Conservation (phyloP, 2,888 invertebrate species). For the Leptothorax acervorum region DNA sequence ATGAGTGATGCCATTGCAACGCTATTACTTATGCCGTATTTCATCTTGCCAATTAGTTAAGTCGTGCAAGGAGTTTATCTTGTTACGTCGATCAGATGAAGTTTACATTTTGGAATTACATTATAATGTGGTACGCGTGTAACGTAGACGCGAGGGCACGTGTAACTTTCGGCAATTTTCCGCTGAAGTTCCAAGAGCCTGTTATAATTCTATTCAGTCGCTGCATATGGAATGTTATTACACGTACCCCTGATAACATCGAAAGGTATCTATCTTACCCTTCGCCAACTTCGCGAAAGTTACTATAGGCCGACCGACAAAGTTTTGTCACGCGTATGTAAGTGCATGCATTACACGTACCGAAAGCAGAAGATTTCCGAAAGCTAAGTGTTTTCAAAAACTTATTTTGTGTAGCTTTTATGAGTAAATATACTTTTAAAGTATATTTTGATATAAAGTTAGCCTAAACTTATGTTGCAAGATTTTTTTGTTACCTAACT, state of each 20-base stretch:
- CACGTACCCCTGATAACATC: constrained; percentile 54
- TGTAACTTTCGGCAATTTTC: constrained; percentile 66
- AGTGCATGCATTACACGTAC: constrained; percentile 14
- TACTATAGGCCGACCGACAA: constrained; percentile 55
- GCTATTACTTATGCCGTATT: not conserved
- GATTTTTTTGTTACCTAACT: not conserved
- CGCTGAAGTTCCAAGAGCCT: constrained; percentile 56
- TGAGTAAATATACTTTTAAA: not conserved
- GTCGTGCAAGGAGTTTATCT: constrained; percentile 30
- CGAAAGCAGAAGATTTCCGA: constrained; percentile 9
- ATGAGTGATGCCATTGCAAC: not conserved
- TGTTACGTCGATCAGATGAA: constrained; percentile 42
- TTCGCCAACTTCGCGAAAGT: constrained; percentile 48
- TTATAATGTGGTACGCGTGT: constrained; percentile 35
- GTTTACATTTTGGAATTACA: constrained; percentile 49
- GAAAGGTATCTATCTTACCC: constrained; percentile 64
- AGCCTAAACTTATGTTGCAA: not conserved
- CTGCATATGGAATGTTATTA: constrained; percentile 66
- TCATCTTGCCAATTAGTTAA: constrained; percentile 17
- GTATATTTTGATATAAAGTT: constrained; percentile 3
- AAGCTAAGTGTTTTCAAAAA: constrained; percentile 30
- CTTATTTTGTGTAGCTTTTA: not conserved
- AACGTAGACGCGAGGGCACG: constrained; percentile 23
- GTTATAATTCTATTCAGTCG: constrained; percentile 68
- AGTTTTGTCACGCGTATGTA: constrained; percentile 43